These are phyloP conservation scores for Lichenostomus cassidix DNA, from an alignment of 2,113 vertebrate genomes.

Conservation along the genomic window DNA sequence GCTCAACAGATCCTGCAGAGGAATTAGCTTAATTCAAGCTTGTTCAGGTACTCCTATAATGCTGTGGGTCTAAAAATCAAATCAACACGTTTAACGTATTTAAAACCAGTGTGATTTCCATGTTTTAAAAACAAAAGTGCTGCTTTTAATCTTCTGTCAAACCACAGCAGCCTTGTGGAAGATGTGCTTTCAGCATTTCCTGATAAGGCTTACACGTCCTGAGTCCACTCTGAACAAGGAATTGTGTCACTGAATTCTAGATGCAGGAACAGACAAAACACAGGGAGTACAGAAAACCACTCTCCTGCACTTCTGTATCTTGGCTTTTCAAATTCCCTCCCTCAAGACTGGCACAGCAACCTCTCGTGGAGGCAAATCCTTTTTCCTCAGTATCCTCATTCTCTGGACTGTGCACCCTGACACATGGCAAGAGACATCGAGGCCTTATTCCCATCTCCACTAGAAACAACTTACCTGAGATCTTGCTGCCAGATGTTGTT, in stretches of 20 bases:
- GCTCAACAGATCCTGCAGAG: background rate
- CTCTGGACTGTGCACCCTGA: background rate
- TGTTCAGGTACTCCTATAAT: background rate
- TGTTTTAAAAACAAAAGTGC: background rate
- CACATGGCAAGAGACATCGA: background rate
- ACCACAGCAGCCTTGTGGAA: background rate
- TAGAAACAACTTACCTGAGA: conserved; percentile 58
- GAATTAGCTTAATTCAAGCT: background rate
- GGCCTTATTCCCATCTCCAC: background rate
- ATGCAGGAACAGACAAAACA: background rate
- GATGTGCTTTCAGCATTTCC: background rate
- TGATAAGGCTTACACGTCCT: background rate
- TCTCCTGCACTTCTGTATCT: background rate
- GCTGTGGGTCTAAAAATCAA: background rate
- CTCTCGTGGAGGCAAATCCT: background rate
- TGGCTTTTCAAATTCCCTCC: background rate
- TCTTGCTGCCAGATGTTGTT: conserved; percentile 52
- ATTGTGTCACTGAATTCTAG: background rate
- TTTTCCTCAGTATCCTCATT: background rate
- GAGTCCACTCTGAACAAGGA: background rate
- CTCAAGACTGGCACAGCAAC: background rate
- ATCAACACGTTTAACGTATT: background rate
- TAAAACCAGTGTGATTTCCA: background rate
- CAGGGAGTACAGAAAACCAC: background rate
- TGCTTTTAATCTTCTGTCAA: background rate